Base-by-base conservation (phyloP, 2,888 invertebrate genomes). In the Caenorhabditis afra region DNA sequence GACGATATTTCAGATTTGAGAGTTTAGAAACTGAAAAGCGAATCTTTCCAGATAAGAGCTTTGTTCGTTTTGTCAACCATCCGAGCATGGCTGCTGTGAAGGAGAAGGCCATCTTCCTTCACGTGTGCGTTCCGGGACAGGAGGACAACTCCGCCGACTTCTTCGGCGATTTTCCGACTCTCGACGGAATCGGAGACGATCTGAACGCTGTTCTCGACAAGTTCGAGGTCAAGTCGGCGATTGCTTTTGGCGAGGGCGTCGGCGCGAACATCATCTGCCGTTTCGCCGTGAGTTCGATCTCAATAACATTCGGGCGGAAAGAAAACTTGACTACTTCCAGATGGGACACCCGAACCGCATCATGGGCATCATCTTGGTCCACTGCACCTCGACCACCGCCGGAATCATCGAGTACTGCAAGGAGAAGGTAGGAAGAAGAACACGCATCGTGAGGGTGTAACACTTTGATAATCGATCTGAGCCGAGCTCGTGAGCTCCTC, bases 201-300 rank as follows among this genome's bases (percentile, higher is more conserved):
- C 91, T 95, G 78, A 93, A 94, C 61, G 94, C 94, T 45, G 94
- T 95, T 11, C 91, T 95, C 89, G 95, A 95, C 90, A 94, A 94
- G 89, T 93, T 95, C 41, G 94, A 92, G 90, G 93, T 95, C 29
- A 82, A 86, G 87, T 94, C 95, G 90, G 95, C 95, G 12, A 94
- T 95, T 62, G 94, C 95, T 0, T 91, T 95, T 58, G 95, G 95
- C 1, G 95, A 95, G 90, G 95, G 95, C 1, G 95, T 95, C 1
- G 95, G 95, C 0, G 95, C 95, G 77, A 95, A 95, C 91, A 94
- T 95, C 59, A 92, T 95, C 66, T 94, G 95, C 3, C 93, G 95
- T 80, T 95, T 95, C 90, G 95, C 95, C 55, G 92, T 92, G 87
- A 90, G 91, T 57, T 18, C 8, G 23, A n/a, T 37, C 23, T 45